Conservation (phyloP, 2,888 invertebrate species). For the Sturmia bella region DNA sequence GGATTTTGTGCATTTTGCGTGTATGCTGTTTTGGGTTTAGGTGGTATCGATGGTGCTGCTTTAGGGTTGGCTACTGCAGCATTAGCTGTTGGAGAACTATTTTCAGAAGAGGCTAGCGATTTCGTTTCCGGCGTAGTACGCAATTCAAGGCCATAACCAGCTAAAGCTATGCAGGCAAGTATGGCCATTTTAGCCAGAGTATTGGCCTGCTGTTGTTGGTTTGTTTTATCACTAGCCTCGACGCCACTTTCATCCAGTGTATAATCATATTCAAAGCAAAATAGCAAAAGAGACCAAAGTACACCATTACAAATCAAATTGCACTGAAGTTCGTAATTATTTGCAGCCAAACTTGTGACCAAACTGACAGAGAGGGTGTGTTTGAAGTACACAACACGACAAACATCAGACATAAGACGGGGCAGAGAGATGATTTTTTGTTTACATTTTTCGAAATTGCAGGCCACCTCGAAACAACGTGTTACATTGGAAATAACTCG, state of each 20-base stretch:
- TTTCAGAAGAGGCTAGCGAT: conserved; percentile 52
- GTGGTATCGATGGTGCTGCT: conserved; percentile 60
- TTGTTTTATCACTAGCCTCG: conserved; percentile 90
- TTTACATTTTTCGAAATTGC: conserved; percentile 94
- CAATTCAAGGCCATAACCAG: conserved; percentile 84
- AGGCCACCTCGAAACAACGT: conserved; percentile 97
- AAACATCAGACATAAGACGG: conserved; percentile 92
- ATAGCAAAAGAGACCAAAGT: conserved; percentile 94
- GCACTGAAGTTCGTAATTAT: conserved; percentile 90
- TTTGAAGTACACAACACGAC: conserved; percentile 93
- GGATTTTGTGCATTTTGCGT: conserved; percentile 82
- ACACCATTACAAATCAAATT: conserved; percentile 92
- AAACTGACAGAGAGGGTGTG: conserved; percentile 96
- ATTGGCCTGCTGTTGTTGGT: conserved; percentile 96
- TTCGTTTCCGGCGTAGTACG: conserved; percentile 71
- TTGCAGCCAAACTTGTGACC: conserved; percentile 92
- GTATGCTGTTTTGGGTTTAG: conserved; percentile 74
- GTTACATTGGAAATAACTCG: conserved; percentile 96
- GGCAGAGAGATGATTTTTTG: conserved; percentile 93
- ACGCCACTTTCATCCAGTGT: conserved; percentile 98
- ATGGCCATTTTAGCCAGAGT: conserved; percentile 94
- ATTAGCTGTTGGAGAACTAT: conserved; percentile 60
- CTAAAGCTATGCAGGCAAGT: conserved; percentile 91
- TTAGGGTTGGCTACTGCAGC: conserved; percentile 46
- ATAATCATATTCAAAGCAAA: conserved; percentile 97